Conservation (phyloP, 2,797 vertebrate genomes). For the Characodon lateralis region DNA sequence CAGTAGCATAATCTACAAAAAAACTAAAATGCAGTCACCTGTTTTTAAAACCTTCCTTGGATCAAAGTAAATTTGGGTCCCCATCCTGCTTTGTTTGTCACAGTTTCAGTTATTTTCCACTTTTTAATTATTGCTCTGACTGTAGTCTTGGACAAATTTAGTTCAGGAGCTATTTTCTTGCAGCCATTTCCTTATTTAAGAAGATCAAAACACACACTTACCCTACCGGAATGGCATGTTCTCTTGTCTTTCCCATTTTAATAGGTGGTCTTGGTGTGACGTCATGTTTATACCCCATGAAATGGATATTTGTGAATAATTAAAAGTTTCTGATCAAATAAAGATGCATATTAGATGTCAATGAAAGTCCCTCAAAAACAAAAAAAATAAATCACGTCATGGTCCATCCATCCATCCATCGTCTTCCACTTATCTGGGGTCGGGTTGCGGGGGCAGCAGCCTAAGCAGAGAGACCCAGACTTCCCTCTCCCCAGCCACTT, state of each 20-base stretch:
- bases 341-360: too few relatives aligned
- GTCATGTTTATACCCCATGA: neutral
- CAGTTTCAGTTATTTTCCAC: neutral
- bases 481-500: too few relatives aligned
- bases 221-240: neutral
- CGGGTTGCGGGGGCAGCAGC: too few relatives aligned
- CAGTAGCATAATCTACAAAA: neutral
- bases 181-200: neutral
- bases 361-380: too few relatives aligned
- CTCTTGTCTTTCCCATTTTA: neutral
- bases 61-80: neutral
- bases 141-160: neutral
- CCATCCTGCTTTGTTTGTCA: neutral
- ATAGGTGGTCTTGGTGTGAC: neutral
- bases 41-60: neutral
- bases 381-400: too few relatives aligned
- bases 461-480: too few relatives aligned
- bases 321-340: neutral
- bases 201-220: neutral
- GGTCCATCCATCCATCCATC: too few relatives aligned
- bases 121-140: neutral
- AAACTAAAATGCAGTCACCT: neutral
- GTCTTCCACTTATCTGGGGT: too few relatives aligned
- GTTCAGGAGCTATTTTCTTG: neutral
- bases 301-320: neutral